Base-by-base conservation (phyloP, 1,140 invertebrate genomes). In the Pseudomyrmex pallidus region DNA sequence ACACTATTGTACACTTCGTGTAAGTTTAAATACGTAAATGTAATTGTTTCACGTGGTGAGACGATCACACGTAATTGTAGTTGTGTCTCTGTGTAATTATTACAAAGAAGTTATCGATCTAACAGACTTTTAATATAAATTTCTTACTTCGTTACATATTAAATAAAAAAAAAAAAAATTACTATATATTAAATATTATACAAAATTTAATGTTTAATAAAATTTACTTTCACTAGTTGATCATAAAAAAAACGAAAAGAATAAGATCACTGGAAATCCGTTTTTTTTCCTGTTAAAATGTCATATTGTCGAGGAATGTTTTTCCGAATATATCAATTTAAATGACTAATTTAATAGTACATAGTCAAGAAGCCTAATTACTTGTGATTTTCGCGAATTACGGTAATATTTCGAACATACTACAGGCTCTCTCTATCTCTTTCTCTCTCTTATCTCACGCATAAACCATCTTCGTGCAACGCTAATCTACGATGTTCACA, bases 131-230 rank as follows among this genome's bases (percentile, higher is more conserved):
- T 44, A 13, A 4, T 17, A 13, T 56, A 72, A 56, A 20, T 25
- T 25, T 25, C 25, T 3, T 25, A 25, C 2, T 3, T 25, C 3
- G 2, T 25, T 25, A 25, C 2, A 25, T 25, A 25, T 25, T 25
- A 25, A 25, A 25, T 25, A 35, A 35, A n/a, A n/a, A n/a, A n/a
- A n/a, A n/a, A n/a, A n/a, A n/a, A n/a, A n/a, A n/a, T 35, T 35
- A 35, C 4, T 35, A 35, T 35, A 35, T 35, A 35, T 35, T 13
- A 20, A 15, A 72, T 72, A 35, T 72, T n/a, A 63, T 15, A 25
- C 17, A 56, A 54, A 56, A 72, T 56, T 72, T 56, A 35, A 13
- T 9, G 56, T 56, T 72, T 56, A 35, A 13, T 9, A 44, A 54
- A 56, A 35, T 1, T 3, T 50, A 57, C 50, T 50, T 50, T 1